Conservation (phyloP, 2,888 invertebrate genomes). For the Coecobrya sp. region DNA sequence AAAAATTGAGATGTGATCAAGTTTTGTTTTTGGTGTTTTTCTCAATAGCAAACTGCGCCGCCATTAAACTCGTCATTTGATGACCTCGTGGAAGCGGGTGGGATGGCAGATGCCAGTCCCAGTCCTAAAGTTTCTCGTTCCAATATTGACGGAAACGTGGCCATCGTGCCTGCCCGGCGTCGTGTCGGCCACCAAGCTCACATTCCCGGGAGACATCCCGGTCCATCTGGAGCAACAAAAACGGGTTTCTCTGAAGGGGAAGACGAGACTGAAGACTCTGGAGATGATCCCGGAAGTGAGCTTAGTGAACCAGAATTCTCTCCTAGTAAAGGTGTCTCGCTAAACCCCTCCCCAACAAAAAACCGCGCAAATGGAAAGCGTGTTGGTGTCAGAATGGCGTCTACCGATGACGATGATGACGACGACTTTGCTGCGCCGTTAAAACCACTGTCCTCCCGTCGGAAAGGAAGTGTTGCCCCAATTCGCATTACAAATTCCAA, state of each 20-base stretch:
- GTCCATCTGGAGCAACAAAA: slow-evolving; percentile 61
- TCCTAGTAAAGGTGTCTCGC: neutral
- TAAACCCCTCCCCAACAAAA: slow-evolving; percentile 58
- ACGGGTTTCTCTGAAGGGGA: slow-evolving; percentile 68
- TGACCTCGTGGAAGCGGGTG: slow-evolving; percentile 82
- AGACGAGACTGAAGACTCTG: slow-evolving; percentile 39
- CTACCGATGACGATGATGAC: slow-evolving; percentile 69
- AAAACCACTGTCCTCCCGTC: slow-evolving; percentile 72
- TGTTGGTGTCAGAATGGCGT: slow-evolving; percentile 35
- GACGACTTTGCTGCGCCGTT: slow-evolving; percentile 49
- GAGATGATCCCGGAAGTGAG: slow-evolving; percentile 65
- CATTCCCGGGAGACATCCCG: slow-evolving; percentile 70
- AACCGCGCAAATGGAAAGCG: slow-evolving; percentile 54
- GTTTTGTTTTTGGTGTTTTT: neutral
- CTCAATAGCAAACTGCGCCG: slow-evolving; percentile 82
- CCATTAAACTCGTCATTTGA: slow-evolving; percentile 85
- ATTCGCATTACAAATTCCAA: slow-evolving; percentile 80
- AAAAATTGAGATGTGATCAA: neutral
- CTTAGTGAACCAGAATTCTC: slow-evolving; percentile 71
- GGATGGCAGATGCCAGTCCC: slow-evolving; percentile 68
- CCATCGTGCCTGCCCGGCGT: slow-evolving; percentile 63
- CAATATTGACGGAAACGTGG: slow-evolving; percentile 44
- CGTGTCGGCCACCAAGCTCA: slow-evolving; percentile 74
- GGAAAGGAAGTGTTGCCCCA: slow-evolving; percentile 81
- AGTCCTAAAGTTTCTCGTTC: slow-evolving; percentile 17